These are phyloP conservation scores for Dromiciops gliroides DNA, from an alignment of 2,113 vertebrate species.

Conservation along the genomic window DNA sequence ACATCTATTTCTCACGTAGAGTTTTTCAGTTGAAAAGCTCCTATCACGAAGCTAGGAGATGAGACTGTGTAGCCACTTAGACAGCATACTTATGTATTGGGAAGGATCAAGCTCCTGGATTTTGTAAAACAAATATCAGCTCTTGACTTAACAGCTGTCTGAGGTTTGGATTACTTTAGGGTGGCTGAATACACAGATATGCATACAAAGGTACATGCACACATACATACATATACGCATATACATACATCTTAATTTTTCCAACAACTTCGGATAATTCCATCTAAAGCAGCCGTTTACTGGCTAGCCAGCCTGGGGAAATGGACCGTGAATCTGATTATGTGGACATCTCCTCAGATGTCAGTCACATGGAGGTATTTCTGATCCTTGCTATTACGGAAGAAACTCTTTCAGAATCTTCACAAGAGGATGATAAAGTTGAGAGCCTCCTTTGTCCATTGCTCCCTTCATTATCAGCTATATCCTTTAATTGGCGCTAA, in stretches of 20 bases:
- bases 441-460: slow-evolving; percentile 70
- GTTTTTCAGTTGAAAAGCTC: slow-evolving; percentile 61
- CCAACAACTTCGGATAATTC: not conserved
- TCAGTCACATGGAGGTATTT: not conserved
- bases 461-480: slow-evolving; percentile 53
- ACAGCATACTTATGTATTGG: not conserved
- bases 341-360: not conserved
- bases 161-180: not conserved
- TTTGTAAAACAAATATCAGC: not conserved
- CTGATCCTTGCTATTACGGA: slow-evolving; percentile 52
- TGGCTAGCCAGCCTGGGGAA: not conserved
- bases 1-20: slow-evolving; percentile 44
- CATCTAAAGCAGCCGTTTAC: not conserved
- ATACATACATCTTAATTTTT: not conserved
- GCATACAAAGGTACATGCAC: not conserved
- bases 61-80: not conserved
- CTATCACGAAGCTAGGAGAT: slow-evolving; percentile 28
- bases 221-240: not conserved
- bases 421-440: slow-evolving; percentile 76
- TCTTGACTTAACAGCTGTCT: not conserved
- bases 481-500: slow-evolving; percentile 73
- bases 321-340: not conserved
- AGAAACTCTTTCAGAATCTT: slow-evolving; percentile 78
- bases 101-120: not conserved
- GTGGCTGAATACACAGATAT: not conserved